Base-by-base conservation (phyloP, 2,113 vertebrate genomes). In the Triplophysa siluroides region DNA sequence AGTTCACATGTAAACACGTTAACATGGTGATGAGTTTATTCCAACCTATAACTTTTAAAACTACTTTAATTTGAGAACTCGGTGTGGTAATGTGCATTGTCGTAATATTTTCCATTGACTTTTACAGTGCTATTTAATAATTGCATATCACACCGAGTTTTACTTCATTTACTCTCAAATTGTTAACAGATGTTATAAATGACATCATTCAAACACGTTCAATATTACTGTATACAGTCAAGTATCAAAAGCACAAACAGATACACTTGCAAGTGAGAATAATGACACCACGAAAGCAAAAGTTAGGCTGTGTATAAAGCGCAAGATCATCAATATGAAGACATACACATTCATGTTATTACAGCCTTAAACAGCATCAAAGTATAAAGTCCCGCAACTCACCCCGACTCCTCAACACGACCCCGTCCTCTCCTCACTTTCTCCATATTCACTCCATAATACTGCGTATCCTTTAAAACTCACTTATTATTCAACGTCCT, bases 361-460 rank as follows among this genome's bases (percentile, higher is more conserved):
- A 52, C 4, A 54, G 50, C 14, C 18, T 54, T 58, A 56, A 2
- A 64, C 23, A 38, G 21, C 58, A 54, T 65, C 10, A 77, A 77
- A 54, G 47, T 61, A 76, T 19, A 76, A 64, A 64, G 21, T 33
- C 19, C 43, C 24, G n/a, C n/a, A 52, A 65, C 74, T 77, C 74
- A 65, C 74, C 62, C 19, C 43, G 43, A 12, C 43, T 45, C 43
- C 61, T 65, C 60, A 61, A 26, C 43, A 38, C 74, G 62, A 77
- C 74, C 50, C 74, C 54, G 10, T 21, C 54, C 61, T 18, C 43
- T 64, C 60, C 41, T 50, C 60, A 76, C 74, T 76, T 76, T 75
- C 41, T 63, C 63, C 58, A 75, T 62, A 26, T 63, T 76, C 61
- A 8, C 45, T 54, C 26, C 62, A 52, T n/a, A 54, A 11, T 52